Base-by-base conservation (phyloP, 2,888 invertebrate genomes). In the Polietes domitor region DNA sequence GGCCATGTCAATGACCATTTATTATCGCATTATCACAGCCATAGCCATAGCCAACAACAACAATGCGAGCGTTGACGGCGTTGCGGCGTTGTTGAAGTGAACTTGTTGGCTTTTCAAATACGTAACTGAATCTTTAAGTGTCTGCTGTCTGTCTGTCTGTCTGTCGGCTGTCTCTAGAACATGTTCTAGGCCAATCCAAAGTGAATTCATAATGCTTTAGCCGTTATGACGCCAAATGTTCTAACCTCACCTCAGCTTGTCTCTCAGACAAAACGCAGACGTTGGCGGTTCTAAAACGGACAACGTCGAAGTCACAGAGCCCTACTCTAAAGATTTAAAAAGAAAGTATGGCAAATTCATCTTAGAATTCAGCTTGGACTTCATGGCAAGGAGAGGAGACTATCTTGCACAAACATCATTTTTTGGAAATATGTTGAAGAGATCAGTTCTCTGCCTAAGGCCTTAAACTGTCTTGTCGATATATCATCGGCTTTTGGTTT, bases 201-300 rank as follows among this genome's bases (percentile, higher is more conserved):
- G 32, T 53, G 17, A 37, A 37, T 37, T 7, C 37, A 37, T 37
- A 37, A 37, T 37, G 12, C 58, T 75, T 70, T 75, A 83, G 77
- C 77, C 80, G 80, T 37, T 50, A 26, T 55, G 80, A 63, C 80
- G 83, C 80, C 83, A 72, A 72, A 75, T n/a, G 55, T 78, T 72
- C 71, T 72, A 80, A 75, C n/a, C 71, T 55, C 77, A n/a, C n/a
- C n/a, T 58, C 65, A 37, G 41, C n/a, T n/a, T 24, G 68, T 24
- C 15, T 43, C 41, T 65, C 3, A 65, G 37, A 65, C 37, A 37
- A 9, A 63, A 63, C 7, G 15, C 7, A 32, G n/a, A 19, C 6
- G 2, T 12, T 5, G 1, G 21, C 24, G n/a, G 41, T 68, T 68
- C 68, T 68, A 15, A n/a, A 15, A 12, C 0, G 19, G 21, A 2